Percentiles rank a stretch among this genome's conserved stretches.
These are phyloP conservation scores for Tachysurus fulvidraco DNA, from an alignment of 2,113 vertebrate genomes.

Conservation along the genomic window DNA sequence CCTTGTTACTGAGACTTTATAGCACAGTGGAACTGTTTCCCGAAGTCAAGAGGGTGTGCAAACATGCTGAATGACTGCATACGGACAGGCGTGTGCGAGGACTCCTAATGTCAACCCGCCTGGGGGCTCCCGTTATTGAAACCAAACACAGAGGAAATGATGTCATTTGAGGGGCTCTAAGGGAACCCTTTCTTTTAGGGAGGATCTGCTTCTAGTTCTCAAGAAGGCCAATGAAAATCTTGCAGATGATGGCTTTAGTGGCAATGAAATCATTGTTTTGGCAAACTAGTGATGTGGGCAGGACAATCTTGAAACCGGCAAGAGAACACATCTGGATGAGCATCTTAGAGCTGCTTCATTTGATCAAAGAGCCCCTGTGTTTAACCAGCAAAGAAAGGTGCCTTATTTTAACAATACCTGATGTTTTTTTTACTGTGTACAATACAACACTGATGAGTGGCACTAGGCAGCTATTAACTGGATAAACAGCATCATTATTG, in stretches of 20 bases:
- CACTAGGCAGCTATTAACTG: not conserved
- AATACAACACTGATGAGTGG: not conserved
- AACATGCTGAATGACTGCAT: slow-evolving; percentile 42
- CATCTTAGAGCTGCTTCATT: slow-evolving; percentile 19
- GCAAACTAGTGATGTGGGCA: slow-evolving; percentile 31
- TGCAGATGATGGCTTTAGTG: slow-evolving; percentile 36
- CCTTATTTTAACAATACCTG: slow-evolving; percentile 1
- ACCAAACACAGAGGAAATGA: slow-evolving; percentile 50
- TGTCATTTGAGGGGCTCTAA: slow-evolving; percentile 39
- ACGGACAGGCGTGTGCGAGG: slow-evolving; percentile 38
- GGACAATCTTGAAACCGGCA: slow-evolving; percentile 19
- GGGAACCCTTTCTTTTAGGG: slow-evolving; percentile 8
- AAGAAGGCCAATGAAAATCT: slow-evolving; percentile 22
- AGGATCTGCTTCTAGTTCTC: slow-evolving; percentile 17
- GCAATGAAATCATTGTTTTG: slow-evolving; percentile 51
- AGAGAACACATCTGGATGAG: slow-evolving; percentile 41
- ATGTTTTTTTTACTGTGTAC: not conserved
- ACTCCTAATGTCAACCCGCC: slow-evolving; percentile 39
- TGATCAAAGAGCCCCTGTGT: slow-evolving; percentile 12
- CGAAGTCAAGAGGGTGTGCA: slow-evolving; percentile 21
- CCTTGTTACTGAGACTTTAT: not conserved
- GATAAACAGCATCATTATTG: not conserved
- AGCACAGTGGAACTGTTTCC: slow-evolving; percentile 10
- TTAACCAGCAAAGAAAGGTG: not conserved
- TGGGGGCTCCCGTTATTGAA: slow-evolving; percentile 37